Evolutionary conservation across 92 coral and sea anemone species (phyloP), one percentile per base, ranked within the genome.

Genomic region (Porites lobata): DNA sequence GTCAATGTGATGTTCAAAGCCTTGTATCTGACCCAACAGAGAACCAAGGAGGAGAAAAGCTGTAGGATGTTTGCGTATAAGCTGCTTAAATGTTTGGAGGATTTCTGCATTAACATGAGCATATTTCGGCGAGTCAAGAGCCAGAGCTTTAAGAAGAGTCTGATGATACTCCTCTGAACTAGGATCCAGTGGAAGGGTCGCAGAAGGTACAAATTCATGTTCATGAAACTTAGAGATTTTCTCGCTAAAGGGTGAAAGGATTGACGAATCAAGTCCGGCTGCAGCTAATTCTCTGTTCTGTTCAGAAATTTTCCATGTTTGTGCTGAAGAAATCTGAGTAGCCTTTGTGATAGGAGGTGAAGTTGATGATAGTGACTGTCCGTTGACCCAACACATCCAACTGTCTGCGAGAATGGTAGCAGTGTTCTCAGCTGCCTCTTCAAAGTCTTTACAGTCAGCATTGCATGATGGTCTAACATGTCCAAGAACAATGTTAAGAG

Each of bases 211-310:
- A 56, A 75, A 56, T 54, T 54, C 79, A 56, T 75, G 79, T 75
- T 75, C 79, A 75, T 54, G 21, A 9, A 75, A 54, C n/a, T 74
- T 43, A 7, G 22, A 22, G 6, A 74, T 38, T n/a, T 64, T 76
- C 14, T 67, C 74, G 69, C 53, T 83, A 61, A 89, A 89, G 22
- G 85, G 76, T 20, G 92, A 77, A 65, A 89, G 72, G 21, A 71
- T 56, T 83, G 92, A 89, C 29, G 92, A 89, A 83, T 83, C 89
- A 18, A 77, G 88, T 75, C 92, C 89, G 29, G 89, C 92, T 26
- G 72, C 65, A 38, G 69, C 51, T 26, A 83, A 63, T 83, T 89
- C 89, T 68, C 76, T 69, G 56, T 83, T 72, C 77, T 83, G 89
- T 24, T 76, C 80, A 22, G 80, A 69, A 1, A 89, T 29, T 61